Percentiles rank a stretch among this genome's conserved stretches.
These are phyloP conservation scores for Diadumene lineata DNA, from an alignment of 92 coral and sea anemone genomes.

Conservation along the genomic window DNA sequence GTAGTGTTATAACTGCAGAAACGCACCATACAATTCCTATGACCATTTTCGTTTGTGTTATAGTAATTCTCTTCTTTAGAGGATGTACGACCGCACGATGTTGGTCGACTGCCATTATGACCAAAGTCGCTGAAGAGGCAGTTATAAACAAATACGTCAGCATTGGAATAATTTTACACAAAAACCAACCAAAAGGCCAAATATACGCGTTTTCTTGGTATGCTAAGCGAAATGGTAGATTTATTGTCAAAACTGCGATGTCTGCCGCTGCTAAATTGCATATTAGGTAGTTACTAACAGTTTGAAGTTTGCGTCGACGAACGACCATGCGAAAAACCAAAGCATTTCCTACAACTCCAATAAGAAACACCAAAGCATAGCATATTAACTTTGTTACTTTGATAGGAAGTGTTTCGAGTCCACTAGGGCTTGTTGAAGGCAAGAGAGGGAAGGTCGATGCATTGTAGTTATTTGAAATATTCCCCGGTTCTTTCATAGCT, in stretches of 20 bases:
- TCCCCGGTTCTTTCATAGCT: neutral
- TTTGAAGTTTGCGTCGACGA: constrained; percentile 65
- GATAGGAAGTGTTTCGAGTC: constrained; percentile 69
- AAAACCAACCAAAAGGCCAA: constrained; percentile 84
- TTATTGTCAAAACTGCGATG: constrained; percentile 76
- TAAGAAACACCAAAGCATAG: constrained; percentile 67
- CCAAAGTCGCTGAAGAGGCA: constrained; percentile 83
- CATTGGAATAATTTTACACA: constrained; percentile 85
- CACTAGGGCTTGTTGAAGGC: neutral
- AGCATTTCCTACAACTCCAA: constrained; percentile 77
- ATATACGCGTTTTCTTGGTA: constrained; percentile 86
- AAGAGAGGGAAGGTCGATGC: neutral
- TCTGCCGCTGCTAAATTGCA: constrained; percentile 93
- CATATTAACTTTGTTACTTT: constrained; percentile 70
- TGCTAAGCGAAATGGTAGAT: constrained; percentile 84
- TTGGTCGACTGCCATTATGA: constrained; percentile 69
- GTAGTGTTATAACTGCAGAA: constrained; percentile 58
- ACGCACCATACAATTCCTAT: constrained; percentile 57
- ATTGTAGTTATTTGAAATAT: neutral
- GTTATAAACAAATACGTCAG: constrained; percentile 76
- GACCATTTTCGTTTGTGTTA: constrained; percentile 55
- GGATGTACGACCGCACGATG: constrained; percentile 66
- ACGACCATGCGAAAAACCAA: constrained; percentile 80
- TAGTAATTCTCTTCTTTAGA: constrained; percentile 51
- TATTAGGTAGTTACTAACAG: constrained; percentile 75